Conservation (phyloP, 2,113 vertebrate genomes). For the Eurystomus gularis region DNA sequence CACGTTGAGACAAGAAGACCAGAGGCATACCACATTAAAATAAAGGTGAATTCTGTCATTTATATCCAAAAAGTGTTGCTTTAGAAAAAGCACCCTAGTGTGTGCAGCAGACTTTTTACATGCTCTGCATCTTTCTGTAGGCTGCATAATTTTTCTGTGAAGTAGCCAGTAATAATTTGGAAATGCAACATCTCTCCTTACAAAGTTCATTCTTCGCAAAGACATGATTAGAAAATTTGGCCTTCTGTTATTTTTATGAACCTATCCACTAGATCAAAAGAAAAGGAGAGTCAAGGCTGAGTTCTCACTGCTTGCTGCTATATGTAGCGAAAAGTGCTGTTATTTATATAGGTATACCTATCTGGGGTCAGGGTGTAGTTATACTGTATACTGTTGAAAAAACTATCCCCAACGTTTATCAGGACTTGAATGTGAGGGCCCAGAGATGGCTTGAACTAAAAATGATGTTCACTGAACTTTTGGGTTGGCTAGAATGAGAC, state of each 20-base stretch:
- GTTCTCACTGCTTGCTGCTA: background rate
- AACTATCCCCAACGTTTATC: background rate
- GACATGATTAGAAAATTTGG: background rate
- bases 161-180: background rate
- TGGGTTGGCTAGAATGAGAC: background rate
- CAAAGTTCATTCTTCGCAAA: background rate
- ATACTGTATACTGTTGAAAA: background rate
- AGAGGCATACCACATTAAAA: background rate
- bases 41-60: background rate
- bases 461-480: background rate
- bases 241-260: background rate
- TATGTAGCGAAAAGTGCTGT: background rate
- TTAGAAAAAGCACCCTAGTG: background rate
- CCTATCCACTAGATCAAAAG: background rate
- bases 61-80: background rate
- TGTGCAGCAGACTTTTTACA: background rate
- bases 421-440: background rate
- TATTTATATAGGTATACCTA: background rate
- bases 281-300: background rate
- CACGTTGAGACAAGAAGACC: background rate
- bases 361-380: background rate
- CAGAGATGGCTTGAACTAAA: background rate
- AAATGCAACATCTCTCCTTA: background rate
- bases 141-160: background rate
- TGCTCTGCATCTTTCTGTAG: background rate